Base-by-base conservation (phyloP, 2,797 vertebrate species). In the Cuculus canorus region DNA sequence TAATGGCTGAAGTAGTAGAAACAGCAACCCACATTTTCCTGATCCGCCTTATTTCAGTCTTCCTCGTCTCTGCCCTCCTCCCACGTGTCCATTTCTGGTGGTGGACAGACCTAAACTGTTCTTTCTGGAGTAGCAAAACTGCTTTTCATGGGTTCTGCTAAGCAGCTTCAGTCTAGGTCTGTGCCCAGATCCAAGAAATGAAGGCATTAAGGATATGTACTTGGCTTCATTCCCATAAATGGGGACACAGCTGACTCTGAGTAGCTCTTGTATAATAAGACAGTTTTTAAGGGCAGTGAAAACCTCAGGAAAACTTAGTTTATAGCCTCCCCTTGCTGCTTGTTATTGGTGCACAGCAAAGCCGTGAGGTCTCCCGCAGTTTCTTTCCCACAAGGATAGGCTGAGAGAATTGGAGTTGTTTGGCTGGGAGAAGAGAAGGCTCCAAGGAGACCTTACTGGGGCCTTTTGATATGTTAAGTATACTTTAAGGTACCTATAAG, bases 391-490 rank as follows among this genome's bases (percentile, higher is more conserved):
- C 43, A 17, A 71, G 17, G 48, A 75, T 24, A 52, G 9, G 37
- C 37, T 69, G 59, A 82, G 27, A 61, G 3, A 35, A 10, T 9
- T 72, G 9, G 5, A 9, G 2, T 28, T 63, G 45, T 56, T 85
- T 18, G 63, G 13, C 5, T 14, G 30, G 63, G 63, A 47, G 61
- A 65, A 60, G 12, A 70, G 37, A 33, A 54, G 33, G 16, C 24
- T 70, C 11, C 3, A 2, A 10, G 15, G 17, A 59, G 3, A 73
- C 19, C 13, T 69, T 69, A 63, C 5, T 14, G 8, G 1, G 1
- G 23, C 7, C 9, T 52, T 65, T 39, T 10, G 25, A 4, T 57
- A 52, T n/a, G 10, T 33, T 59, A 33, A 59, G n/a, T n/a, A n/a
- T n/a, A n/a, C n/a, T n/a, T n/a, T n/a, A 78, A 3, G 14, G 5